These are phyloP conservation scores for Felis chaus DNA, from an alignment of 2,113 vertebrate species.

Conservation along the genomic window DNA sequence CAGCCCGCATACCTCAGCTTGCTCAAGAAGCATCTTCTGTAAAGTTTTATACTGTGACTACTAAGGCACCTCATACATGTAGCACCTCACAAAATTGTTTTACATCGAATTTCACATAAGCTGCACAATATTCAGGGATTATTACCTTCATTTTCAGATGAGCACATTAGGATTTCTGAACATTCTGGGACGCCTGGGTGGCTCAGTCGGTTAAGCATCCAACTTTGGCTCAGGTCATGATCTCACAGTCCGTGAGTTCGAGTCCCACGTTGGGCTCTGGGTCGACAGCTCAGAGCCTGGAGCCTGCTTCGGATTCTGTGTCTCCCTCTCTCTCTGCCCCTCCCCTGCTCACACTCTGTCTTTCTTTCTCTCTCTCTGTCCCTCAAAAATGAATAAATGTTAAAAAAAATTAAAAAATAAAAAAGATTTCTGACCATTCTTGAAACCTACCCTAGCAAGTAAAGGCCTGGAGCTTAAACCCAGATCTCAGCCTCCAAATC, in stretches of 20 bases:
- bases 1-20: not conserved
- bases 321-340: too few relatives aligned
- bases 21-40: not conserved
- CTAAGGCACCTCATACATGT: not conserved
- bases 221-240: too few relatives aligned
- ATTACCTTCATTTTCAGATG: not conserved
- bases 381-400: too few relatives aligned
- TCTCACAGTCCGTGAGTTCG: too few relatives aligned
- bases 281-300: too few relatives aligned
- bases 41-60: not conserved
- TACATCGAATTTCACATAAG: not conserved
- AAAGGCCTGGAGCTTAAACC: not conserved
- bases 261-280: too few relatives aligned
- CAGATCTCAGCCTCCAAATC: not conserved
- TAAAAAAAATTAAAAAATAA: too few relatives aligned
- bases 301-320: too few relatives aligned
- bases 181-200: not conserved
- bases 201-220: too few relatives aligned
- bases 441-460: not conserved
- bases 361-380: too few relatives aligned
- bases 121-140: fast-evolving
- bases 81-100: not conserved
- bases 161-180: not conserved
- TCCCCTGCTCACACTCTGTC: too few relatives aligned
- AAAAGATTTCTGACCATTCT: not conserved